Conservation (phyloP, 2,113 vertebrate species). For the Alethe diademata region DNA sequence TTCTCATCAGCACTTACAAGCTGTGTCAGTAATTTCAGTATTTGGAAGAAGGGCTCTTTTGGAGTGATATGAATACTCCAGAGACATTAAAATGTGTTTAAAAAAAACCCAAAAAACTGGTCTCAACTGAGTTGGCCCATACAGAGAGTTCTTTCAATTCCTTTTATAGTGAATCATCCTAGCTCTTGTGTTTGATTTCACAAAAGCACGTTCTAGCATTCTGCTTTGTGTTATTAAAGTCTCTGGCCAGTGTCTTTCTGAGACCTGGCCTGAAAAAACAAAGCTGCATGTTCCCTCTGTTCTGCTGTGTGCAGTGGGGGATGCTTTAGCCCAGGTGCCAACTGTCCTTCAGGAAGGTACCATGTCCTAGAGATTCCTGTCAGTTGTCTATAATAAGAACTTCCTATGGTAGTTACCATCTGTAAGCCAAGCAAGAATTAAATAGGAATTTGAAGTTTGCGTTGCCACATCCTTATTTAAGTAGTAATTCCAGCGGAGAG, state of each 20-base stretch:
- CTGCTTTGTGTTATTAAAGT: background rate
- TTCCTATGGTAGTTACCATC: background rate
- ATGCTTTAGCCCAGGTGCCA: background rate
- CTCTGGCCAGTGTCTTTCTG: background rate
- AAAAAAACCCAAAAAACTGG: background rate
- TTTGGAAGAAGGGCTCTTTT: background rate
- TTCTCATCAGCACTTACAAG: background rate
- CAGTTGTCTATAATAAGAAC: rapidly evolving
- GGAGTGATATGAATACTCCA: background rate
- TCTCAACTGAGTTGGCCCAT: background rate
- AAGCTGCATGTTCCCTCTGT: background rate
- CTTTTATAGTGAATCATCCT: background rate
- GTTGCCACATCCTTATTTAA: background rate
- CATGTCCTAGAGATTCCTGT: background rate
- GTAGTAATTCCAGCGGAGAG: background rate
- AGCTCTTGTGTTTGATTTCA: background rate
- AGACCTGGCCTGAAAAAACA: background rate
- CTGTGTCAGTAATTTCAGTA: background rate
- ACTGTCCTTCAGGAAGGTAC: background rate
- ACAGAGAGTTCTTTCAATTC: background rate
- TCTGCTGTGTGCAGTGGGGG: background rate
- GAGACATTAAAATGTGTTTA: background rate
- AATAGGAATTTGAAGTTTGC: background rate
- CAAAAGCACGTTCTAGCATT: background rate
- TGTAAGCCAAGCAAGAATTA: background rate